These are phyloP conservation scores for Plebejus melissa DNA, from an alignment of 2,888 invertebrate genomes.

Conservation along the genomic window DNA sequence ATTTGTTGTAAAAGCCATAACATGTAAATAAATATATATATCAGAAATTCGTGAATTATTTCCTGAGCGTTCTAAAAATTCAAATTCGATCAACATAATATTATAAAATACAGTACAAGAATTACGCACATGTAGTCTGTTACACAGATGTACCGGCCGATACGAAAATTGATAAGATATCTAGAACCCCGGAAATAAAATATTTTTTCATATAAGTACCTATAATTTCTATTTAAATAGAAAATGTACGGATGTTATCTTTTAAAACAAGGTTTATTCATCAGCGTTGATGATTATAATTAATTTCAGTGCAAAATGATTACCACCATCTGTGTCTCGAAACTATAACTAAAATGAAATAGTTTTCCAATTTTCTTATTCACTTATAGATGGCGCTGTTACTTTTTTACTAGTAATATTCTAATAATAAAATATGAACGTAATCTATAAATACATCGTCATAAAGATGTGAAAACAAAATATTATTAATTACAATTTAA, in stretches of 20 bases:
- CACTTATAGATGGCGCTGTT: background rate
- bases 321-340: background rate
- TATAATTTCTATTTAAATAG: too few species aligned
- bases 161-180: too few species aligned
- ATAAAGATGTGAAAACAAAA: background rate
- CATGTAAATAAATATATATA: slow-evolving; percentile 27
- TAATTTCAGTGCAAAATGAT: background rate
- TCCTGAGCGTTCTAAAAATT: background rate
- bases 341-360: background rate
- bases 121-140: too few species aligned
- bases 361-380: background rate
- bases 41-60: background rate
- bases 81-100: too few species aligned
- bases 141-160: too few species aligned
- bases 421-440: background rate
- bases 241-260: too few species aligned
- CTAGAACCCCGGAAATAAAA: too few species aligned
- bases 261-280: background rate
- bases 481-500: too few species aligned
- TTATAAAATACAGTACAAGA: too few species aligned
- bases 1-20: slow-evolving; percentile 21
- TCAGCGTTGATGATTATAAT: background rate
- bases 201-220: too few species aligned
- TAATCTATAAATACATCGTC: background rate
- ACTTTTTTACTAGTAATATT: background rate